These are phyloP conservation scores for Nyctibius grandis DNA, from an alignment of 2,797 vertebrate genomes.

Conservation along the genomic window DNA sequence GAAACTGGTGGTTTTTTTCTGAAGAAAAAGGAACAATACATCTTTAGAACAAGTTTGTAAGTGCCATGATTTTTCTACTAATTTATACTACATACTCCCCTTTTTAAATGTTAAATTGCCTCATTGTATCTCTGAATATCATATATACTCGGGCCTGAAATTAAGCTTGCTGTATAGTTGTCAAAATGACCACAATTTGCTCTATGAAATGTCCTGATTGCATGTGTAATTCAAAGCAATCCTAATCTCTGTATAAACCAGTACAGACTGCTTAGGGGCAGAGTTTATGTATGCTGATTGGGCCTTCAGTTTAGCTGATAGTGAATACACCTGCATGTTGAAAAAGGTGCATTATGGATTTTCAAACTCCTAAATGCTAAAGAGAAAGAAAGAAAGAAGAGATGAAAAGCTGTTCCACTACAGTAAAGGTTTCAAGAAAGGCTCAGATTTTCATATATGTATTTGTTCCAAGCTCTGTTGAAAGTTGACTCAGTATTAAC, in stretches of 20 bases:
- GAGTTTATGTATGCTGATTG: conserved; percentile 76
- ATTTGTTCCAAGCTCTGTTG: background rate
- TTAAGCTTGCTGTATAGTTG: conserved; percentile 71
- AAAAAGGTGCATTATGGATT: background rate
- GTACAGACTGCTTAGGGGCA: conserved; percentile 40
- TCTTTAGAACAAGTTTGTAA: conserved; percentile 76
- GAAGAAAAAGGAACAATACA: conserved; percentile 74
- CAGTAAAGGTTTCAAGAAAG: background rate
- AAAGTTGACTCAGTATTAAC: background rate
- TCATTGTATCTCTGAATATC: conserved; percentile 80
- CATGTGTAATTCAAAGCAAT: conserved; percentile 75
- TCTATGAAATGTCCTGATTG: conserved; percentile 79
- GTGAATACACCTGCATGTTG: conserved; percentile 48
- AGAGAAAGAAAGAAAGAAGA: background rate
- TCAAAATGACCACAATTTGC: conserved; percentile 82
- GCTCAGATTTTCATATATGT: background rate
- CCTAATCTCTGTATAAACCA: conserved; percentile 55
- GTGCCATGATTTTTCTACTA: conserved; percentile 78
- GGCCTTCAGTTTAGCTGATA: conserved; percentile 41
- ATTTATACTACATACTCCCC: conserved; percentile 69
- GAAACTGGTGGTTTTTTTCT: conserved; percentile 64
- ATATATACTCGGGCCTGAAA: conserved; percentile 69
- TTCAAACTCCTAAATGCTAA: conserved; percentile 2
- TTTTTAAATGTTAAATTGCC: conserved; percentile 76
- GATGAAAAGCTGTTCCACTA: background rate